These are phyloP conservation scores for Prunella fulvescens DNA, from an alignment of 2,113 vertebrate genomes.

Conservation along the genomic window DNA sequence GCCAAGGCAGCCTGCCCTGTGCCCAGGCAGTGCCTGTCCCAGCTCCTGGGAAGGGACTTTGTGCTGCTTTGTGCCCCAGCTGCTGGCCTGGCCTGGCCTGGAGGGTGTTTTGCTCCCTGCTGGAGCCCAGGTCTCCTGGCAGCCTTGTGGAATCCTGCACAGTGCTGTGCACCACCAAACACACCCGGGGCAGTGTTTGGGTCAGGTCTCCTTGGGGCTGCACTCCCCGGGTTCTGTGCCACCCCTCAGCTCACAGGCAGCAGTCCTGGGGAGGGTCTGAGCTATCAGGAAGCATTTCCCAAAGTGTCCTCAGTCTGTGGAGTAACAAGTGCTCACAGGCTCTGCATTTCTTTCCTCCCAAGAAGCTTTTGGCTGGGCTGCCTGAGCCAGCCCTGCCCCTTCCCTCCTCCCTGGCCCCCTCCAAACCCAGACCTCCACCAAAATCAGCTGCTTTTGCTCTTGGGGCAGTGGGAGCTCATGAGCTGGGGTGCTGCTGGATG, in stretches of 20 bases:
- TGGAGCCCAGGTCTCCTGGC: background rate
- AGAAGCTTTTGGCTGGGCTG: background rate
- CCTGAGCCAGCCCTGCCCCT: background rate
- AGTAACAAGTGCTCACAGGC: background rate
- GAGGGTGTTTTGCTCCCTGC: background rate
- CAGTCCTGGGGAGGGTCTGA: background rate
- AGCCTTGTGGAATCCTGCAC: background rate
- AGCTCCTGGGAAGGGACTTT: background rate
- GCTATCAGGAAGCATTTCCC: background rate
- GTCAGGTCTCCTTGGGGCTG: background rate
- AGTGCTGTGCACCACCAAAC: background rate
- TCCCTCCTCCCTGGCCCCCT: background rate
- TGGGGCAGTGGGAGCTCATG: background rate
- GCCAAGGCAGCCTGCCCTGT: background rate
- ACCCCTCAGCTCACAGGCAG: background rate
- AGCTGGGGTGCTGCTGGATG: background rate
- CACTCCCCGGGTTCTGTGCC: background rate
- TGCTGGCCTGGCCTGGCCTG: accelerated
- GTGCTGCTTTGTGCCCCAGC: background rate
- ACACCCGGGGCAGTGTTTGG: accelerated
- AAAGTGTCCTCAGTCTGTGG: background rate
- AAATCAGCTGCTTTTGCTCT: background rate
- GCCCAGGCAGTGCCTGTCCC: background rate
- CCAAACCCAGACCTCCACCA: background rate
- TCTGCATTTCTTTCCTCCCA: background rate